A percentile compares a stretch with the other conserved stretches of the same genome.
Evolutionary conservation across 2,113 vertebrate genomes (phyloP).

Genomic region (Pelmatolapia mariae): DNA sequence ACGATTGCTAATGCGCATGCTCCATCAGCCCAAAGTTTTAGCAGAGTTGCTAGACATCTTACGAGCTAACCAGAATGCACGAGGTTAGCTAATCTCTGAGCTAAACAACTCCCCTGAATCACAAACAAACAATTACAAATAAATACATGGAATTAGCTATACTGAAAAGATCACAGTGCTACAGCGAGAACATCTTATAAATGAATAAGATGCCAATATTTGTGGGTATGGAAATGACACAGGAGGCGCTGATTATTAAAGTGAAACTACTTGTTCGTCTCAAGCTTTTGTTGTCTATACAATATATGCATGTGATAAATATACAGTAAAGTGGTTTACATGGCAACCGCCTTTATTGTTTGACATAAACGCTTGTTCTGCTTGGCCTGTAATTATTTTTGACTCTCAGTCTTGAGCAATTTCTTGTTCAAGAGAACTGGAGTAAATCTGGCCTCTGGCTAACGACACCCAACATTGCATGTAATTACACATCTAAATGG

Average conservation of each 20-base stretch:
- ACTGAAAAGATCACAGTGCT: background rate
- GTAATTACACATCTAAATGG: constrained; percentile 53
- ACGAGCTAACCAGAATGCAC: background rate
- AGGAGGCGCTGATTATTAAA: background rate
- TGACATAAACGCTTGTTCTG: background rate
- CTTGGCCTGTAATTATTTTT: background rate
- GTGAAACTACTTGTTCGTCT: background rate
- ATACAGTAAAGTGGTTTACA: background rate
- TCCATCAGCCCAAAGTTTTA: background rate
- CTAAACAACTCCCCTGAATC: background rate
- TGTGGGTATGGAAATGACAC: background rate
- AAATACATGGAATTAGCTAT: background rate
- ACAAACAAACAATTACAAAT: background rate
- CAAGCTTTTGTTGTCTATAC: background rate
- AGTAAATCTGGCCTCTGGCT: constrained; percentile 10
- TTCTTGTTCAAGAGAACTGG: background rate
- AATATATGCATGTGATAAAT: fast-evolving
- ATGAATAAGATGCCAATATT: background rate
- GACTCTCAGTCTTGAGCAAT: background rate
- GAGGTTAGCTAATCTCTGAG: background rate
- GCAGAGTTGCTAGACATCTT: background rate
- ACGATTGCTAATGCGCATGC: background rate
- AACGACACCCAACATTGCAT: background rate
- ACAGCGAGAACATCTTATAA: background rate
- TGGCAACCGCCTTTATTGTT: background rate